Base-by-base conservation (phyloP, 2,888 invertebrate genomes). In the Rhogogaster chlorosoma region DNA sequence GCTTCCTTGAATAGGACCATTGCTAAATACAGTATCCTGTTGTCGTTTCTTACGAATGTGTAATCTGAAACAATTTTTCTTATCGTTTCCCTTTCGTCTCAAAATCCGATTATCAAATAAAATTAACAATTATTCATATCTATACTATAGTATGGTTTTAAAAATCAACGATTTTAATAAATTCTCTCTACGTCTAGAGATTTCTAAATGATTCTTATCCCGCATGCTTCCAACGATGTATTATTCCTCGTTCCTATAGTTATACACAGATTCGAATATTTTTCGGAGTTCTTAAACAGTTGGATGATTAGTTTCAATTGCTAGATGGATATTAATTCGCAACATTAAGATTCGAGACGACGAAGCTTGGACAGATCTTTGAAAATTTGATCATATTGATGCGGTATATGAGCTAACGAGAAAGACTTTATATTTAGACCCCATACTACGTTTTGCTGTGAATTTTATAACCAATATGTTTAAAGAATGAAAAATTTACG, bases 401-500 rank as follows among this genome's bases (percentile, higher is more conserved):
- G n/a, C 49, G 75, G 49, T 77, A 45, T 49, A 77, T n/a, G n/a
- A 38, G 22, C 26, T 7, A 26, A 15, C 75, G 49, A 7, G 4
- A 42, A 12, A 49, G 15, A 22, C 26, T 32, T 29, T 77, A 77
- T 49, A 15, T 77, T 77, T 29, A 49, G 49, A 49, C 49, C 18
- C 75, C 49, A 49, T 77, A 77, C 18, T 77, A 77, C 18, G 75
- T 26, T 77, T 77, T 15, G 15, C 32, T 9, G 29, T 49, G 49
- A 1, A 49, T 77, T 77, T 77, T 49, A 77, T 77, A 49, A 77
- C 75, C 49, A 18, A 49, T 49, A 29, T 77, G 49, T 77, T 77
- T 77, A 18, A 49, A 49, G 22, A 77, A 77, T 77, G 26, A 18
- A 49, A 77, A 77, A 77, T 77, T 77, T 77, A 77, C 75, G 75